Percentiles rank a stretch among this genome's conserved stretches.
Evolutionary conservation across 2,888 invertebrate species (phyloP).

Genomic region (Cephus nigrinus): DNA sequence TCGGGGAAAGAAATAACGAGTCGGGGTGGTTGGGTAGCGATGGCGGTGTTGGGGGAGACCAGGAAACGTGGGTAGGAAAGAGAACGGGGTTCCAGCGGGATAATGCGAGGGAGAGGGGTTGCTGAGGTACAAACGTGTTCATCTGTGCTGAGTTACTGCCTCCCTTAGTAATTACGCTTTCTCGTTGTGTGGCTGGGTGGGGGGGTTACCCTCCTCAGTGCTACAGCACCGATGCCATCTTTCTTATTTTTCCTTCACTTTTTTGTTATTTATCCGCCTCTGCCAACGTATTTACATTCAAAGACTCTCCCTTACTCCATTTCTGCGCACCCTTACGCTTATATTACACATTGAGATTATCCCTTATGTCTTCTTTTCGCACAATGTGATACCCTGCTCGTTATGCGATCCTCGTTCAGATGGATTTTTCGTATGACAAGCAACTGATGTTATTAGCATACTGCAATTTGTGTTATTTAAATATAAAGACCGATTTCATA

Average conservation of each 20-base stretch:
- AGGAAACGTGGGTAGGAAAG: slow-evolving; percentile 12
- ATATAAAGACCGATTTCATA: not conserved
- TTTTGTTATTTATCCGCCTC: not conserved
- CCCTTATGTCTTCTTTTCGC: not conserved
- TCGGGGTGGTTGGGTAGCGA: not conserved
- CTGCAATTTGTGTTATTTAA: not conserved
- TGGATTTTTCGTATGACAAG: not conserved
- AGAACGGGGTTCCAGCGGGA: slow-evolving; percentile 10
- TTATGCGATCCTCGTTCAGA: not conserved
- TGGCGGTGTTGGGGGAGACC: slow-evolving; percentile 6
- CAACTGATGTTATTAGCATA: not conserved
- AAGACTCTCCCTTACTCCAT: not conserved
- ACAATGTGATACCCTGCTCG: not conserved
- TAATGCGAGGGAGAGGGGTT: not conserved
- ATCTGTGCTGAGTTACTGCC: slow-evolving; percentile 40
- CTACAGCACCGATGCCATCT: not conserved
- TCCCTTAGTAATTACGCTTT: slow-evolving; percentile 52
- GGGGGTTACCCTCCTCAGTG: not conserved
- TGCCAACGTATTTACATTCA: not conserved
- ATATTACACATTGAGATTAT: not conserved
- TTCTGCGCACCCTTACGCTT: not conserved
- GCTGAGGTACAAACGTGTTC: slow-evolving; percentile 37
- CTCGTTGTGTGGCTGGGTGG: slow-evolving; percentile 32
- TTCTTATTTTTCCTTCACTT: not conserved
- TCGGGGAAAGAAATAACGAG: slow-evolving; percentile 17